These are phyloP conservation scores for Ormyrus thymus DNA, from an alignment of 2,888 invertebrate genomes.

Conservation along the genomic window DNA sequence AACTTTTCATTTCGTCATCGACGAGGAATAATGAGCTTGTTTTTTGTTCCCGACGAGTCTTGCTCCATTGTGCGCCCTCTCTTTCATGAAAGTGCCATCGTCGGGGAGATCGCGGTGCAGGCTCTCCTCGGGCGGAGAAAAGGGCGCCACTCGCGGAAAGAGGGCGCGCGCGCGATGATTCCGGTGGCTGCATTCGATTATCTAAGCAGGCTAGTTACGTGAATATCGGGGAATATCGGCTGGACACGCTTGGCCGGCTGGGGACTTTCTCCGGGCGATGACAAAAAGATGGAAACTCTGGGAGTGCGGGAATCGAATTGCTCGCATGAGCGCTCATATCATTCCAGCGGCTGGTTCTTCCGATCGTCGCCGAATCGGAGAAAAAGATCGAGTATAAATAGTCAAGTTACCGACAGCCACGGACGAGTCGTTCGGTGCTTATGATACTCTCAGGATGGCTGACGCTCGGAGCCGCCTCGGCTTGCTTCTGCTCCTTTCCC, in stretches of 20 bases:
- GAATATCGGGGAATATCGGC: slow-evolving; percentile 5
- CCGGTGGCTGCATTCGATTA: slow-evolving; percentile 22
- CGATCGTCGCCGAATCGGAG: slow-evolving; percentile 18
- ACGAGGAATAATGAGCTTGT: slow-evolving; percentile 27
- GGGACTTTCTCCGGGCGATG: slow-evolving; percentile 43
- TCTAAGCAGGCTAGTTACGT: slow-evolving; percentile 37
- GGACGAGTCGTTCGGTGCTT: slow-evolving; percentile 43
- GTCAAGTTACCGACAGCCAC: slow-evolving; percentile 20
- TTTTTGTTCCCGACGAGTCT: background rate
- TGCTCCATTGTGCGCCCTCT: background rate
- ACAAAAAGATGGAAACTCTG: slow-evolving; percentile 43
- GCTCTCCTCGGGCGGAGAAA: background rate
- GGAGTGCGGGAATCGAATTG: slow-evolving; percentile 30
- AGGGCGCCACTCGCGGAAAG: background rate
- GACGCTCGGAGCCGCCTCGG: slow-evolving; percentile 18
- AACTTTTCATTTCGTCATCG: slow-evolving; percentile 45
- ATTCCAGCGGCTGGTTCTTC: slow-evolving; percentile 38
- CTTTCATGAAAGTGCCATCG: background rate
- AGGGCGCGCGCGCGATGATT: background rate
- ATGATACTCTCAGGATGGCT: slow-evolving; percentile 46
- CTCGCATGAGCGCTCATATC: slow-evolving; percentile 46
- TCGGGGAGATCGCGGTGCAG: background rate
- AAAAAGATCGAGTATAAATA: slow-evolving; percentile 49
- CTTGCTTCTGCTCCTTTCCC: slow-evolving; percentile 30
- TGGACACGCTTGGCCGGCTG: slow-evolving; percentile 30